These are phyloP conservation scores for Elephantulus edwardii DNA, from an alignment of 2,113 vertebrate species.

Conservation along the genomic window DNA sequence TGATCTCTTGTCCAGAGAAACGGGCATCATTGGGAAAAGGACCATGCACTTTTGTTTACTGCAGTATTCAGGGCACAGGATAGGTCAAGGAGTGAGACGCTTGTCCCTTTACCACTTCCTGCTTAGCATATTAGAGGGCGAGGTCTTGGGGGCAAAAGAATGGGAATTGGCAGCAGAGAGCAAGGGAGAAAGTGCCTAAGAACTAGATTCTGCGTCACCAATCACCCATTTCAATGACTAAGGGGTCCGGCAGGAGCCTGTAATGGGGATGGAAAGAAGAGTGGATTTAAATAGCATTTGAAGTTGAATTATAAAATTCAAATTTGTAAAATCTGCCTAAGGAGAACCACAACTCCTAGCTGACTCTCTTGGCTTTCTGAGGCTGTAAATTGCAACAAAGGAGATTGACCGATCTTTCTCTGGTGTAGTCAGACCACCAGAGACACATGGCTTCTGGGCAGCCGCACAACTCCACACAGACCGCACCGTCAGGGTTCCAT, in stretches of 20 bases:
- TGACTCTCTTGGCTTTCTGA: too few species aligned
- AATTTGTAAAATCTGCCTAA: background rate
- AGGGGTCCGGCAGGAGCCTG: background rate
- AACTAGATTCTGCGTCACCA: background rate
- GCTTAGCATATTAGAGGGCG: background rate
- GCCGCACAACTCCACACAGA: too few species aligned
- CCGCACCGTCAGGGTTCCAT: too few species aligned
- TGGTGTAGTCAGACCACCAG: too few species aligned
- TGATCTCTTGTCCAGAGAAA: background rate
- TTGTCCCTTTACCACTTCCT: background rate
- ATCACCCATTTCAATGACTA: background rate
- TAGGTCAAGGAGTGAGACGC: background rate
- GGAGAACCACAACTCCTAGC: background rate
- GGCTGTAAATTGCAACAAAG: too few species aligned
- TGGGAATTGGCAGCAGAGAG: too few species aligned
- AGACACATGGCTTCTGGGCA: too few species aligned
- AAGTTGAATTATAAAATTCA: constrained; percentile 15
- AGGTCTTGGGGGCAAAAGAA: background rate
- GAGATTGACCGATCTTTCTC: too few species aligned
- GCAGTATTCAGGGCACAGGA: too few species aligned
- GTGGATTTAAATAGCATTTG: background rate
- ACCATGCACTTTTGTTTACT: background rate
- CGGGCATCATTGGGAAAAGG: background rate
- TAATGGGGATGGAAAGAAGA: background rate
- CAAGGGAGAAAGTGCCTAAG: background rate